Conservation (phyloP, 2,113 vertebrate genomes). For the Rafetus swinhoei region DNA sequence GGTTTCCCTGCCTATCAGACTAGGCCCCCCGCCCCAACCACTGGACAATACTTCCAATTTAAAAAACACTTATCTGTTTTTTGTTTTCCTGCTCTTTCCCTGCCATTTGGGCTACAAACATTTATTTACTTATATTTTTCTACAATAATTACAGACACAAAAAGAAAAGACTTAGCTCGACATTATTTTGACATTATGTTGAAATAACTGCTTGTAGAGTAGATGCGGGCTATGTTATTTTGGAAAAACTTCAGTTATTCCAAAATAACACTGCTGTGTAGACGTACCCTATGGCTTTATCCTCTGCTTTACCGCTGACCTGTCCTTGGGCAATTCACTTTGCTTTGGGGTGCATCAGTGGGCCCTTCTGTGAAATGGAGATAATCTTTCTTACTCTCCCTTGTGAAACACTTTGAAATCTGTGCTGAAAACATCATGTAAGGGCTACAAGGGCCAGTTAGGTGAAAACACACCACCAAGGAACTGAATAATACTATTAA, state of each 20-base stretch:
- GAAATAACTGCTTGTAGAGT: too few relatives aligned
- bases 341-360: neutral
- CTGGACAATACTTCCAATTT: neutral
- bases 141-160: accelerated
- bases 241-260: too few relatives aligned
- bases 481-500: neutral
- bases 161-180: neutral
- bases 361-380: neutral
- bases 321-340: neutral
- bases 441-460: neutral
- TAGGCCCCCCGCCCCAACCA: neutral
- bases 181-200: too few relatives aligned
- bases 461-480: neutral
- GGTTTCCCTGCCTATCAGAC: neutral
- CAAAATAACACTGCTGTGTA: too few relatives aligned
- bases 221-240: too few relatives aligned
- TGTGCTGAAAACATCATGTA: neutral
- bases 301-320: neutral
- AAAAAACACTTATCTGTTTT: neutral
- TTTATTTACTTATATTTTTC: neutral
- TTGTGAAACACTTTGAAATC: neutral
- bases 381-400: neutral
- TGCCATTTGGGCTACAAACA: neutral
- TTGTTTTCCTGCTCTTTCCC: neutral
- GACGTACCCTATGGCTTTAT: neutral